phyloP scores from a whole-genome alignment of 2,113 vertebrate genomes.

The Anguilla rostrata region DNA sequence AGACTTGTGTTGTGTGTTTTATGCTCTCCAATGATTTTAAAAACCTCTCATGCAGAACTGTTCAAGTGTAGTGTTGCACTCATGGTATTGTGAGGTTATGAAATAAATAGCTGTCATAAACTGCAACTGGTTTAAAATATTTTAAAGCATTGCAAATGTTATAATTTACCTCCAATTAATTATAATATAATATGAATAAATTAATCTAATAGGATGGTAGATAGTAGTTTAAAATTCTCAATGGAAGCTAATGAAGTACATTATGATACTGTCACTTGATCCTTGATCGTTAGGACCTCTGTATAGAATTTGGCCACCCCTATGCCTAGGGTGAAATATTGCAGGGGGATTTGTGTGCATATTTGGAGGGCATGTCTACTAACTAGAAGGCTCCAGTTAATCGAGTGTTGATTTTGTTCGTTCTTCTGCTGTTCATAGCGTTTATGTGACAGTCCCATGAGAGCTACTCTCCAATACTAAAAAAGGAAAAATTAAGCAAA shows the following conservation, averaged over 20 bases:
- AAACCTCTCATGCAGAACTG: not conserved
- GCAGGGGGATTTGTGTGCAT: not conserved
- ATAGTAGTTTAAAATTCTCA: not conserved
- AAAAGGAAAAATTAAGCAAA: conserved; percentile 9
- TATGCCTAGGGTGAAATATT: not conserved
- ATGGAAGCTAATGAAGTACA: not conserved
- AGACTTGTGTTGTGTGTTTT: conserved; percentile 6
- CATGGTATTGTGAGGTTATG: not conserved
- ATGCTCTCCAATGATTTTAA: not conserved
- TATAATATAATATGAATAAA: not conserved
- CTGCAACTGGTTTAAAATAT: not conserved
- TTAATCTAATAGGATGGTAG: not conserved
- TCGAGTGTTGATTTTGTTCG: not conserved
- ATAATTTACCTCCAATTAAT: not conserved
- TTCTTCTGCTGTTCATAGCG: not conserved
- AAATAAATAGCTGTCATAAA: not conserved
- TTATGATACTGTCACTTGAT: not conserved
- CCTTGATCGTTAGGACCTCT: not conserved
- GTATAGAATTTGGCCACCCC: not conserved
- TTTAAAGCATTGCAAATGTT: not conserved
- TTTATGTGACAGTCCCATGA: not conserved
- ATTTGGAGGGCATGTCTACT: not conserved
- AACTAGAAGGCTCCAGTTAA: not conserved
- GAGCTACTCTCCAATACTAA: conserved; percentile 3
- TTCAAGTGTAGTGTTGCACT: not conserved